Base-by-base conservation (phyloP, 2,888 invertebrate species). In the Pantelozetes paolii region DNA sequence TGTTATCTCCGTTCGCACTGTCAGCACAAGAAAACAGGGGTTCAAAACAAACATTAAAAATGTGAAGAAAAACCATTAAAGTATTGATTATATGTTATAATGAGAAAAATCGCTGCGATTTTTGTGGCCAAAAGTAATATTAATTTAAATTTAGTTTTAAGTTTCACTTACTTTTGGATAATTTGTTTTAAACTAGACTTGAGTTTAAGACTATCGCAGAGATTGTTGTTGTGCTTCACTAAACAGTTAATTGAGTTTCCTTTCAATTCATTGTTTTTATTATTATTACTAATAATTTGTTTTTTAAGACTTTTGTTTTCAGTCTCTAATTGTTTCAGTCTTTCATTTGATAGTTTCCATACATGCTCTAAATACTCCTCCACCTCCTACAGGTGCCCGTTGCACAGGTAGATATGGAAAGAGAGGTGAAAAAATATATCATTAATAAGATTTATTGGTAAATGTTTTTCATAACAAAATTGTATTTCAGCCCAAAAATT, bases 351-450 rank as follows among this genome's bases (percentile, higher is more conserved):
- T 71, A 82, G 76, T 71, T 81, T 80, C 73, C 81, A 79, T 71
- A 83, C 79, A 74, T 82, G 81, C 40, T 82, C 81, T 75, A 83
- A 79, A 75, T 82, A 83, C 72, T 79, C 81, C 77, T 82, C 82
- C 79, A 83, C 82, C 77, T 83, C 83, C 82, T 83, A 32, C 28
- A 6, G 1, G 45, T 45, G 45, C n/a, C n/a, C n/a, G n/a, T n/a
- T n/a, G n/a, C n/a, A n/a, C n/a, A n/a, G n/a, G n/a, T n/a, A n/a
- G n/a, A n/a, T n/a, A n/a, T n/a, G n/a, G n/a, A n/a, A n/a, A n/a
- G n/a, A n/a, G n/a, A n/a, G n/a, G n/a, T n/a, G n/a, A n/a, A n/a
- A n/a, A n/a, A 36, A 36, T 36, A 36, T 8, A 8, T 36, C 5
- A 9, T 36, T 36, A 36, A 36, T 36, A 9, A 8, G 36, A 8